phyloP scores from a whole-genome alignment of 1,140 invertebrate species.

The Tetragnatha versicolor region DNA sequence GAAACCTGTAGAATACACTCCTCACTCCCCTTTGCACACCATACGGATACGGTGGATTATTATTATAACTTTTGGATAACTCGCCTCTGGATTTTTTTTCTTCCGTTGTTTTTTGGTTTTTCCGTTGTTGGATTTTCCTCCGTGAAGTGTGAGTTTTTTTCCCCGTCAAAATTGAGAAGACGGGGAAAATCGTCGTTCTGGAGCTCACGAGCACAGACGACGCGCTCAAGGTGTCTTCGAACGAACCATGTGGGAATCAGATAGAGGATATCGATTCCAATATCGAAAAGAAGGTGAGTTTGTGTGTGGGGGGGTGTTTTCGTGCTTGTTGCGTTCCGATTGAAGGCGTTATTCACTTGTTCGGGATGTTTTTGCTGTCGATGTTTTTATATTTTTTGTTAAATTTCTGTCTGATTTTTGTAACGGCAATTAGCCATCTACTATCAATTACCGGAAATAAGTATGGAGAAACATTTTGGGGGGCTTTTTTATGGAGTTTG shows the following conservation, averaged over 20 bases:
- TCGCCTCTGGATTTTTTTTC: neutral
- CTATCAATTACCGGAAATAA: no score
- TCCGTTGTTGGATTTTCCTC: neutral
- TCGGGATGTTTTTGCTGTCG: no score
- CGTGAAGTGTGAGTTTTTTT: constrained; percentile 18
- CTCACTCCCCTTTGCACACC: constrained; percentile 5
- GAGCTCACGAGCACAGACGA: constrained; percentile 45
- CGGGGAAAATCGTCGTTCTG: constrained; percentile 52
- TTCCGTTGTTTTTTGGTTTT: neutral
- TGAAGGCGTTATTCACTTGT: no score
- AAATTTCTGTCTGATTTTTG: no score
- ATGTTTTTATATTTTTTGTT: no score
- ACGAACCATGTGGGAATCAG: constrained; percentile 35
- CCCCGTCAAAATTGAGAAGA: constrained; percentile 53
- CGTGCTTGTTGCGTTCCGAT: no score
- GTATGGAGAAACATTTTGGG: no score
- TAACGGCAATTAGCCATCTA: no score
- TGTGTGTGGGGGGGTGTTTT: no score
- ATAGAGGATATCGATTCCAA: constrained; percentile 47
- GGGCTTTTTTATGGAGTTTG: no score
- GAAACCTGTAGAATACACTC: constrained; percentile 45
- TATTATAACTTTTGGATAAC: neutral
- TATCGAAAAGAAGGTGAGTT: constrained; percentile 51
- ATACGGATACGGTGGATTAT: constrained; percentile 20
- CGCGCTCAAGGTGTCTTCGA: constrained; percentile 41